Evolutionary conservation across 2,797 vertebrate genomes (phyloP).

Genomic region (Pachyuromys duprasi): DNA sequence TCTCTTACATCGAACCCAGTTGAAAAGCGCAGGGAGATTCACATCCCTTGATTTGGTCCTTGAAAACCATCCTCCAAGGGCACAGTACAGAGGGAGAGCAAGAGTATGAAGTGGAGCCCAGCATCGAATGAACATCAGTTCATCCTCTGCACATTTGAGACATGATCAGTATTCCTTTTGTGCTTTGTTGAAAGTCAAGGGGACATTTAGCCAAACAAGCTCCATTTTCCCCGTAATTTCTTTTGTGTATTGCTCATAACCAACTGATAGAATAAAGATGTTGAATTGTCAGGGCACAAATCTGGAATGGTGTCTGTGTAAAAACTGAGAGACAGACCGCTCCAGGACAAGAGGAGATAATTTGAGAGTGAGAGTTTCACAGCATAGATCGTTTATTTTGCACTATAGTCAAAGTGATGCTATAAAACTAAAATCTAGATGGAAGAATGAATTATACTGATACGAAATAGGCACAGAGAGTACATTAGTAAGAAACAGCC

Average conservation of each 20-base stretch:
- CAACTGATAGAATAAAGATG: constrained; percentile 3
- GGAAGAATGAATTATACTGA: background rate
- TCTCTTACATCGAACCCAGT: background rate
- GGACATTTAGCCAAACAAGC: background rate
- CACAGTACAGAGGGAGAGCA: background rate
- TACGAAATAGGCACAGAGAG: background rate
- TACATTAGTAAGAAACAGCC: background rate
- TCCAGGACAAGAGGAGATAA: background rate
- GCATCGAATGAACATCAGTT: background rate
- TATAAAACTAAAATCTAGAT: background rate
- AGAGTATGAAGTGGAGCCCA: background rate
- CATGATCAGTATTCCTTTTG: background rate
- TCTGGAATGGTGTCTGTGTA: background rate
- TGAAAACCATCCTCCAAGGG: background rate
- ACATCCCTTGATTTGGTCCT: background rate
- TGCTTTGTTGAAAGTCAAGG: constrained; percentile 25
- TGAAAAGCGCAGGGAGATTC: background rate
- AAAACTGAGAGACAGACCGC: background rate
- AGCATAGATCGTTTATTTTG: background rate
- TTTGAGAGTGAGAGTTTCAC: background rate
- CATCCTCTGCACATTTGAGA: background rate
- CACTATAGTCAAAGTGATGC: background rate
- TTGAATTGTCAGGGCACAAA: background rate
- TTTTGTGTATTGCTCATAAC: constrained; percentile 32
- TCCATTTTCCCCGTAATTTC: background rate